Percentiles rank a stretch among this genome's conserved stretches.
Conservation (phyloP, 2,888 invertebrate genomes). For the Ethmia dodecea region DNA sequence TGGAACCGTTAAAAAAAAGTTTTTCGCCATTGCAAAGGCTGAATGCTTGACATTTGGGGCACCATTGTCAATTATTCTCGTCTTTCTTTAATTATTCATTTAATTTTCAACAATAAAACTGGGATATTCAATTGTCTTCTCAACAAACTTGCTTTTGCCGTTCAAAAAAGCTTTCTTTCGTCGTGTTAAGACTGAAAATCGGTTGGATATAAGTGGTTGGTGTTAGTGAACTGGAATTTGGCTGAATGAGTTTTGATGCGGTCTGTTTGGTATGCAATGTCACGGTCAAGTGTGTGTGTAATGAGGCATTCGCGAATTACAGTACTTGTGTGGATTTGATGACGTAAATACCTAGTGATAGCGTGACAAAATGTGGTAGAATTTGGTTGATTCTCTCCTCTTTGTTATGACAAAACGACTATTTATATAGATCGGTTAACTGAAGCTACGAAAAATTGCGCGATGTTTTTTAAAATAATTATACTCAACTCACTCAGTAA, state of each 20-base stretch:
- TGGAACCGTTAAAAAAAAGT: background rate
- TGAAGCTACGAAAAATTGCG: too few relatives aligned
- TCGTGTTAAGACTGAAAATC: background rate
- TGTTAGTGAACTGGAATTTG: constrained; percentile 2
- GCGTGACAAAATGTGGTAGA: too few relatives aligned
- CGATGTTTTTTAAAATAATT: too few relatives aligned
- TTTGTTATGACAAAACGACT: too few relatives aligned
- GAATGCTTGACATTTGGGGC: constrained; percentile 6
- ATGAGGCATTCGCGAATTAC: constrained; percentile 1
- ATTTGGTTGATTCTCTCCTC: too few relatives aligned
- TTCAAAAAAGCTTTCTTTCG: background rate
- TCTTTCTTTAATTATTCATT: constrained; percentile 10
- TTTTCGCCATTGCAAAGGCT: background rate
- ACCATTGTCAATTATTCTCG: constrained; percentile 14
- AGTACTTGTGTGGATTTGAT: too few relatives aligned
- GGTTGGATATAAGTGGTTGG: background rate
- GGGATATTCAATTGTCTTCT: constrained; percentile 5
- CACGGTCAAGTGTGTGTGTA: constrained; percentile 6
- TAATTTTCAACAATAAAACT: constrained; percentile 1
- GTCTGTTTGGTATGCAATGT: constrained; percentile 6
- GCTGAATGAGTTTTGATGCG: background rate
- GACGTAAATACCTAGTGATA: too few relatives aligned
- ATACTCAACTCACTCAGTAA: too few relatives aligned
- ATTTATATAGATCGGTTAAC: too few relatives aligned
- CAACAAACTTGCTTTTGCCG: background rate